These are phyloP conservation scores for Melitaea athalia DNA, from an alignment of 2,888 invertebrate genomes.

Conservation along the genomic window DNA sequence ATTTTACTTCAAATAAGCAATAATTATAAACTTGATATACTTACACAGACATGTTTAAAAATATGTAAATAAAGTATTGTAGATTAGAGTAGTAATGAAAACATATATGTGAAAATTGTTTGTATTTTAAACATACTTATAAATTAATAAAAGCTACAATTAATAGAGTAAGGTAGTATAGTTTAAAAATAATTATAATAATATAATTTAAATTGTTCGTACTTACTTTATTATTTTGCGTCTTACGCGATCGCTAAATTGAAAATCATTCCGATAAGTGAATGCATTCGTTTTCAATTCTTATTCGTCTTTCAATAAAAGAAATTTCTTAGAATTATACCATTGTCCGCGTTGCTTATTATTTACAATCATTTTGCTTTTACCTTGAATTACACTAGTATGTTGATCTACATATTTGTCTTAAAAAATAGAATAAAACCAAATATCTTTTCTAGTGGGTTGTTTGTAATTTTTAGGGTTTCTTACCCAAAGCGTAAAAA, in stretches of 20 bases:
- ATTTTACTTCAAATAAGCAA: not conserved
- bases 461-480: no score
- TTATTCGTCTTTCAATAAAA: conserved; percentile 1
- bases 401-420: no score
- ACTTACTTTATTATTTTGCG: not conserved
- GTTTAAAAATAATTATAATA: no score
- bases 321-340: conserved; percentile 5
- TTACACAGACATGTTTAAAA: not conserved
- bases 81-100: not conserved
- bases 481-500: no score
- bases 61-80: not conserved
- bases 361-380: no score
- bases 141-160: no score
- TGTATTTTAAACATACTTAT: no score
- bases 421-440: not conserved
- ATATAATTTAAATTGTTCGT: no score
- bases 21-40: not conserved
- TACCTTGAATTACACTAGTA: no score
- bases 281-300: not conserved
- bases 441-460: not conserved
- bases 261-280: conserved; percentile 1
- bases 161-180: no score
- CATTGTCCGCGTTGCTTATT: conserved; percentile 1
- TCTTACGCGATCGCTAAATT: not conserved
- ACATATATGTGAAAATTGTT: no score